phyloP scores from a whole-genome alignment of 2,797 vertebrate species.

The Hipposideros larvatus region DNA sequence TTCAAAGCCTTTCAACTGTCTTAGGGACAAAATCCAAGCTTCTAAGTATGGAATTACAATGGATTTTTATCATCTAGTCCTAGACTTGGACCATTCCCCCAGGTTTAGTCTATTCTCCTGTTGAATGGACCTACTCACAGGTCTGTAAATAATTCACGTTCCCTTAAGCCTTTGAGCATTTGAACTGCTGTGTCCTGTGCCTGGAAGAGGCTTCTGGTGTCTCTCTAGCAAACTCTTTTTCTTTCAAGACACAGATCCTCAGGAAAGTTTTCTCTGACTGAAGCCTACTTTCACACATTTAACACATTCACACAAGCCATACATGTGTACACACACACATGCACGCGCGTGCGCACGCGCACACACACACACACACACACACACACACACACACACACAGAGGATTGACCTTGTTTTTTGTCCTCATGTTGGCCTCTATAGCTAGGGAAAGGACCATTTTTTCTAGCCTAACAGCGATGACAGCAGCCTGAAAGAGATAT shows the following conservation, averaged over 20 bases:
- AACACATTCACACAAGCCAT: background rate
- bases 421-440: background rate
- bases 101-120: background rate
- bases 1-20: background rate
- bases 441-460: background rate
- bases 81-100: background rate
- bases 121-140: background rate
- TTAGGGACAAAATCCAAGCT: slow-evolving; percentile 41
- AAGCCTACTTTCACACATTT: background rate
- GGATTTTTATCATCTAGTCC: slow-evolving; percentile 33
- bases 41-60: slow-evolving; percentile 56
- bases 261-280: background rate
- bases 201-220: background rate
- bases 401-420: background rate
- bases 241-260: background rate
- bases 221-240: background rate
- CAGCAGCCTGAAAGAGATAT: background rate
- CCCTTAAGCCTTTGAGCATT: background rate
- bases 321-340: background rate
- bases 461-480: background rate
- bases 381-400: background rate
- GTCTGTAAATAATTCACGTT: background rate
- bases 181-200: background rate
- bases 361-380: background rate
- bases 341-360: too few relatives aligned